A percentile compares a stretch with the other conserved stretches of the same genome.
Conservation (phyloP, 2,113 vertebrate species). For the Leiothrix lutea region DNA sequence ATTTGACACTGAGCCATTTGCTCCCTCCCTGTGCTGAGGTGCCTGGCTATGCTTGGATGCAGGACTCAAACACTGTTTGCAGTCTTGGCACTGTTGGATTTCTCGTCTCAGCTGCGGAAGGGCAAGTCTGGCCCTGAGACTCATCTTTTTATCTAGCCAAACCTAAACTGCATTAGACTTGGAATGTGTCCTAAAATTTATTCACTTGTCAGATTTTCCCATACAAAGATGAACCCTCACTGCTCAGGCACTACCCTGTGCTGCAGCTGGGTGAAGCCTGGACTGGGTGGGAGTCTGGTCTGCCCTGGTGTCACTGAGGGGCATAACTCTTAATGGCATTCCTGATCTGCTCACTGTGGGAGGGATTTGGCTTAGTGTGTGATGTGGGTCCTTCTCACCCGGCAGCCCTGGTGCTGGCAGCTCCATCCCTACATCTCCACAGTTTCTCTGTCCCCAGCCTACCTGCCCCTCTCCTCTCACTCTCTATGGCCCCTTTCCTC, state of each 20-base stretch:
- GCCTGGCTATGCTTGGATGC: neutral
- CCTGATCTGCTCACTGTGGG: neutral
- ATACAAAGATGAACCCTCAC: rapidly evolving
- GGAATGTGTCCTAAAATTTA: neutral
- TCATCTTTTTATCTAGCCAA: neutral
- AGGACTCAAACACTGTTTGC: neutral
- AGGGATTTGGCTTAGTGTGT: neutral
- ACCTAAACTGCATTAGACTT: neutral
- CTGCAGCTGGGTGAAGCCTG: neutral
- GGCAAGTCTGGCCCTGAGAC: neutral
- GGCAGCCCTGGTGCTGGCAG: constrained; percentile 1
- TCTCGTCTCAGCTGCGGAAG: neutral
- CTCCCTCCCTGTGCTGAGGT: neutral
- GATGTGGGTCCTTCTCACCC: neutral
- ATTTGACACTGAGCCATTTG: neutral
- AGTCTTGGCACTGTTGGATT: neutral
- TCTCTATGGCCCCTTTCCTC: constrained; percentile 75
- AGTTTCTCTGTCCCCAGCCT: neutral
- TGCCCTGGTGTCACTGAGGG: neutral
- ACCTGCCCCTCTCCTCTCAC: constrained; percentile 50
- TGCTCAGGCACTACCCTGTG: neutral
- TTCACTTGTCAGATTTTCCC: neutral
- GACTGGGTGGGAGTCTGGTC: neutral
- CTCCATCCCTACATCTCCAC: neutral
- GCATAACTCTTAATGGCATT: neutral